Evolutionary conservation across 1,140 invertebrate species (phyloP), one percentile per base, ranked within the genome.

Genomic region (Heliconius himera): DNA sequence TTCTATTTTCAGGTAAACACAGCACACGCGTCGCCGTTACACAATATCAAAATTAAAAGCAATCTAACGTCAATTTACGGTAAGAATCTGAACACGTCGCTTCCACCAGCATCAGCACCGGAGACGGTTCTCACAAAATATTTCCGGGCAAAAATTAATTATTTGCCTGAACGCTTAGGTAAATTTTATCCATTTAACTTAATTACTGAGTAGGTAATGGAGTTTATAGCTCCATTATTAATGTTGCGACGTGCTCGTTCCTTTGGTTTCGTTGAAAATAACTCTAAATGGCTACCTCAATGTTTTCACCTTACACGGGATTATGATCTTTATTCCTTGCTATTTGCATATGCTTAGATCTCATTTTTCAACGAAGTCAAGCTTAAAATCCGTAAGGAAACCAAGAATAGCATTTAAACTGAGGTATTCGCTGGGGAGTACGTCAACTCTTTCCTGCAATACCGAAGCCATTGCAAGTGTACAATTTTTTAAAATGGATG

Each of bases 181-280:
- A 90, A 89, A 89, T 90, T 91, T 88, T 89, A 90, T 87, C 86
- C 87, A 89, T 91, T 90, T 85, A 88, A 90, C 87, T 93, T 90
- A 90, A 91, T 91, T 91, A 93, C 86, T 73, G 86, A 86, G 87
- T 89, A 87, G 82, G 85, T 91, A 92, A 91, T 89, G 85, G 89
- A 89, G 87, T 91, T 90, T 91, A 91, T 91, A 78, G 87, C 84
- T 81, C 86, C 83, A 89, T 92, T 91, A 91, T 91, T 90, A 90
- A 91, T 91, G 89, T 90, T 80, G 82, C 84, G 84, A 87, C 82
- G 86, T 88, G 84, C 85, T 83, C 83, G 81, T 78, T 78, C 83
- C 80, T 83, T 80, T 79, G 81, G 80, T 73, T 78, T 81, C 74
- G 51, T 70, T 70, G 83, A 76, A 84, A 84, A 85, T 87, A 87